A percentile compares a stretch with the other conserved stretches of the same genome.
These are phyloP conservation scores for Pseudolycoriella hygida DNA, from an alignment of 2,888 invertebrate species.

Conservation along the genomic window DNA sequence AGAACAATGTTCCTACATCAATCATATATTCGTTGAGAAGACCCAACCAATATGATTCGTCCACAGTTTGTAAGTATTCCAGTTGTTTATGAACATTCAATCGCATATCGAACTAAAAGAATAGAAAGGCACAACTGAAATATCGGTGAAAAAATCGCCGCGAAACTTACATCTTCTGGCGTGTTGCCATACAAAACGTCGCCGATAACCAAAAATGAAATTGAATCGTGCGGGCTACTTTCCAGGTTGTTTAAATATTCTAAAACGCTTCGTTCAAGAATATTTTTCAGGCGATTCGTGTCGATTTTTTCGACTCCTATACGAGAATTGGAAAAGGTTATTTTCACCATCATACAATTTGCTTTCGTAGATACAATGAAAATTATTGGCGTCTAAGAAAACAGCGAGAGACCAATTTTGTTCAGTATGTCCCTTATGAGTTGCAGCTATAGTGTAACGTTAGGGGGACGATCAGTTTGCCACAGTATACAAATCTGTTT, in stretches of 20 bases:
- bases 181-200: constrained; percentile 68
- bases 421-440: too few species aligned
- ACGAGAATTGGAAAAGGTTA: too few species aligned
- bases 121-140: constrained; percentile 4
- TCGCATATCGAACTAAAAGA: constrained; percentile 41
- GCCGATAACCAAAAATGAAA: constrained; percentile 62
- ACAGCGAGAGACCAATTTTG: too few species aligned
- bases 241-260: constrained; percentile 56
- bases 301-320: constrained; percentile 39
- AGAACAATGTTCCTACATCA: constrained; percentile 10
- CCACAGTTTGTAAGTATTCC: constrained; percentile 40
- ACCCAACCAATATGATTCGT: constrained; percentile 50
- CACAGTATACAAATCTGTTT: too few species aligned
- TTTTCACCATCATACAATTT: too few species aligned
- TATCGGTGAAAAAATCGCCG: not conserved
- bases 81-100: constrained; percentile 48
- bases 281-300: constrained; percentile 52
- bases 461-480: too few species aligned
- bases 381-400: too few species aligned
- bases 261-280: constrained; percentile 52
- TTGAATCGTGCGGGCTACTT: constrained; percentile 53
- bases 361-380: too few species aligned
- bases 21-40: constrained; percentile 41
- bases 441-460: too few species aligned
- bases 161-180: constrained; percentile 46